These are phyloP conservation scores for Saxidomus purpurata DNA, from an alignment of 1,140 invertebrate genomes.

Conservation along the genomic window DNA sequence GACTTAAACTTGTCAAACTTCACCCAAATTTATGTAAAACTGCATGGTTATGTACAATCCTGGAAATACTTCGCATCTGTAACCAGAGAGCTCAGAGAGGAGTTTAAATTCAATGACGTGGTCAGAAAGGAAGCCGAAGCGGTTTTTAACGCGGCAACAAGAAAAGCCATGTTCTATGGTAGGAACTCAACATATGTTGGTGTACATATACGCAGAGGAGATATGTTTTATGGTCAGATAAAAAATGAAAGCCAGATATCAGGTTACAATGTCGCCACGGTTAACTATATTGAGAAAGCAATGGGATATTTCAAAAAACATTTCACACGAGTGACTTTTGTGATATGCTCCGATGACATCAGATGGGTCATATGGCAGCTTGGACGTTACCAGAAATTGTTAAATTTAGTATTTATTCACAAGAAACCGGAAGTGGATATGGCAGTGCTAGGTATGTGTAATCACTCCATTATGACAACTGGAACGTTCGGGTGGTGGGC, in stretches of 20 bases:
- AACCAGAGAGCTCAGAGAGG: slow-evolving; percentile 62
- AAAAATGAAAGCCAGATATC: background rate
- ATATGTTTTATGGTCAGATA: slow-evolving; percentile 65
- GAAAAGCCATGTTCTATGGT: slow-evolving; percentile 9
- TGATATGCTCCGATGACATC: slow-evolving; percentile 71
- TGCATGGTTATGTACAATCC: slow-evolving; percentile 73
- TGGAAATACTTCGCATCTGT: slow-evolving; percentile 77
- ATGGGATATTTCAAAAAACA: slow-evolving; percentile 53
- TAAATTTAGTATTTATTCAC: slow-evolving; percentile 51
- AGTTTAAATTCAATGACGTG: slow-evolving; percentile 69
- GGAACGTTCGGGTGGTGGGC: slow-evolving; percentile 83
- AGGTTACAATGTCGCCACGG: slow-evolving; percentile 63
- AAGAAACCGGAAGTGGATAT: slow-evolving; percentile 74
- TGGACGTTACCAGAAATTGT: background rate
- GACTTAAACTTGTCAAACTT: slow-evolving; percentile 66
- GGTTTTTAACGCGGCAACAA: slow-evolving; percentile 22
- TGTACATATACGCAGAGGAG: slow-evolving; percentile 77
- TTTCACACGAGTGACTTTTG: slow-evolving; percentile 63
- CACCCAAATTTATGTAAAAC: slow-evolving; percentile 23
- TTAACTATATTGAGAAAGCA: slow-evolving; percentile 67
- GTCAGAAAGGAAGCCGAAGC: slow-evolving; percentile 56
- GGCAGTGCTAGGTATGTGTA: slow-evolving; percentile 71
- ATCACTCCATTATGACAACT: slow-evolving; percentile 80
- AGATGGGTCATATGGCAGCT: slow-evolving; percentile 38
- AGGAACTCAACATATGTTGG: slow-evolving; percentile 70